A percentile compares a stretch with the other conserved stretches of the same genome.
Evolutionary conservation across 30 jellyfish, hydroid and myxozoan genomes (phyloP).

Genomic region (Hydractinia symbiolongicarpus): DNA sequence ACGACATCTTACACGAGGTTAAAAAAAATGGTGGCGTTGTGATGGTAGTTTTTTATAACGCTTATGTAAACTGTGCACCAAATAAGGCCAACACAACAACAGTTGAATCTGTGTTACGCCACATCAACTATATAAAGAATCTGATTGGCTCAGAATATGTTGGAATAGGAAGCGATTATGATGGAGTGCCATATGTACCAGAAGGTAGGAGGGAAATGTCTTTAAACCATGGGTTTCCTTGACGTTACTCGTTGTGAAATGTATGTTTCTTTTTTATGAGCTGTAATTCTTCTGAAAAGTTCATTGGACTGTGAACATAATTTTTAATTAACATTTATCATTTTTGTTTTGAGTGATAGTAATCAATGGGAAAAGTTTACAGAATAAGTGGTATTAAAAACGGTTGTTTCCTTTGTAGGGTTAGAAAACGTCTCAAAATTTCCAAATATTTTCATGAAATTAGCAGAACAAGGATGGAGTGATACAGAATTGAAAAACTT

Average conservation of each 20-base stretch:
- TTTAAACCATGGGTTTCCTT: too few species aligned
- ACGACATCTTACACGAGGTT: slow-evolving; percentile 11
- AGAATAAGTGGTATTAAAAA: too few species aligned
- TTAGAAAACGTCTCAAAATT: slow-evolving; percentile 14
- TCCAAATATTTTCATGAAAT: not conserved
- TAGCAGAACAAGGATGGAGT: slow-evolving; percentile 12
- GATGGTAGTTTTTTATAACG: slow-evolving; percentile 11
- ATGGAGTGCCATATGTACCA: slow-evolving; percentile 16
- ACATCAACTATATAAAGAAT: slow-evolving; percentile 13
- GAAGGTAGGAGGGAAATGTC: not conserved
- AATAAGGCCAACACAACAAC: not conserved
- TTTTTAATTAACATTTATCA: too few species aligned
- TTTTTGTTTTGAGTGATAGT: too few species aligned
- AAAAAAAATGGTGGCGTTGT: slow-evolving; percentile 20
- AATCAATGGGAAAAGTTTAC: too few species aligned
- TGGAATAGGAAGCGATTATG: slow-evolving; percentile 24
- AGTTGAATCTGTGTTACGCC: not conserved
- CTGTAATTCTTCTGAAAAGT: too few species aligned
- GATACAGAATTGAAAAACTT: not conserved
- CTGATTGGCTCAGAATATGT: slow-evolving; percentile 18
- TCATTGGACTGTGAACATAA: too few species aligned
- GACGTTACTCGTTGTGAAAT: too few species aligned
- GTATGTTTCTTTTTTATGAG: too few species aligned
- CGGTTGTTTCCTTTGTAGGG: not conserved
- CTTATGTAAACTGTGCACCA: slow-evolving; percentile 15